Evolutionary conservation across 1,140 invertebrate genomes (phyloP), one percentile per base, ranked within the genome.

Genomic region (Drosophila serrata): DNA sequence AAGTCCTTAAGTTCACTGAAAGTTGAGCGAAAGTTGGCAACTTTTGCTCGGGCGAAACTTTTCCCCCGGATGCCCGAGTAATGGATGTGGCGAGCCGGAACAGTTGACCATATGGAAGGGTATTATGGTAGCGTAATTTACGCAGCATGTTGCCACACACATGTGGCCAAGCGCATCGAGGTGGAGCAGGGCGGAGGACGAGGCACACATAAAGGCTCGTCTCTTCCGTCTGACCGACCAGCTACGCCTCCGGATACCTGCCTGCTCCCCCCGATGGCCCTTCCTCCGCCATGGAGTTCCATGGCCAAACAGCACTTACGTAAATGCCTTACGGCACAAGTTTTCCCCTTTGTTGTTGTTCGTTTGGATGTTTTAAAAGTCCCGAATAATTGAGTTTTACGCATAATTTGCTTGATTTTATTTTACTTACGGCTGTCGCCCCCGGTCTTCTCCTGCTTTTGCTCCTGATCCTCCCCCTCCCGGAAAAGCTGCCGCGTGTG

Each of bases 321-420:
- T 79, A 78, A 79, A 70, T 78, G 75, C 75, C 75, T 78, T 78
- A 78, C 45, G 60, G 48, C 63, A 77, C 85, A 85, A 85, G 58
- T 85, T 85, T 78, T 67, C 57, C 74, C 63, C 70, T 78, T 85
- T 65, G 64, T 64, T 77, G 48, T 49, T 49, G 48, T 55, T 55
- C 51, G 33, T 57, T 82, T 64, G 70, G 53, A 58, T 78, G 68
- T 85, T 82, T 78, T 74, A 78, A 85, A 81, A 84, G 78, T 64
- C 59, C 67, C 59, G 51, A 78, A 85, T 85, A 85, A 85, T 85
- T 85, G 77, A 85, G 79, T 85, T 85, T 77, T 74, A 64, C 74
- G 73, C 74, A 85, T 85, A 85, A 85, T 84, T 85, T 80, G 81
- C 79, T 85, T 82, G 61, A 82, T 82, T 62, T 84, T 85, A 77